phyloP scores from a whole-genome alignment of 2,797 vertebrate species.

The Xenops minutus region DNA sequence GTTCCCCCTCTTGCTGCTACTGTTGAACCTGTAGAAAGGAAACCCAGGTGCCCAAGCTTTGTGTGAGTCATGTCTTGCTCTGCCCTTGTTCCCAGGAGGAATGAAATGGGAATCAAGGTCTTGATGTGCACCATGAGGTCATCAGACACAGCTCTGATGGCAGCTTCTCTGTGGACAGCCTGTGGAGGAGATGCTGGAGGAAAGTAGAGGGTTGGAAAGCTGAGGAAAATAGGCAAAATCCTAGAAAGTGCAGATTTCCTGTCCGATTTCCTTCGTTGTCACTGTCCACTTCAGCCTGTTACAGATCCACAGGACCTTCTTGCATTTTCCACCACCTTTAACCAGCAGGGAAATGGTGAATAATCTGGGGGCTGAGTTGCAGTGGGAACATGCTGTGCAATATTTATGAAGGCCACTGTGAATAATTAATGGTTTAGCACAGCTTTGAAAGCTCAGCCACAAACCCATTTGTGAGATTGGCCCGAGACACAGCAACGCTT shows the following conservation, averaged over 20 bases:
- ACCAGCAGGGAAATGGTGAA: neutral
- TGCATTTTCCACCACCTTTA: neutral
- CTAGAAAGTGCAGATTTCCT: neutral
- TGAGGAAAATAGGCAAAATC: neutral
- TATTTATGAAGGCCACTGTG: conserved; percentile 61
- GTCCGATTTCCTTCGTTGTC: neutral
- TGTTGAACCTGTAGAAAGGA: neutral
- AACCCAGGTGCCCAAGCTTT: neutral
- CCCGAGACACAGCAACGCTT: fast-evolving
- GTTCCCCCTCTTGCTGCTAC: neutral
- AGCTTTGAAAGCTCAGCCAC: conserved; percentile 42
- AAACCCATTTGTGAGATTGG: neutral
- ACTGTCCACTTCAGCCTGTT: neutral
- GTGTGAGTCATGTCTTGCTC: neutral
- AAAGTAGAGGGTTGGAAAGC: neutral
- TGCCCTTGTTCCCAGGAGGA: neutral
- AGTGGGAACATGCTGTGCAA: conserved; percentile 22
- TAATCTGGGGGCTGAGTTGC: neutral
- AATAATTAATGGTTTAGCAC: conserved; percentile 67
- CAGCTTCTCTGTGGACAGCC: neutral
- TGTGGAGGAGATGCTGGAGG: neutral
- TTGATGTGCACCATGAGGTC: neutral
- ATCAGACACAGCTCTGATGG: neutral
- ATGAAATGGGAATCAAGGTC: neutral
- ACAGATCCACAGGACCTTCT: neutral